phyloP scores from a whole-genome alignment of 1,140 invertebrate genomes.

The Halictus rubicundus region DNA sequence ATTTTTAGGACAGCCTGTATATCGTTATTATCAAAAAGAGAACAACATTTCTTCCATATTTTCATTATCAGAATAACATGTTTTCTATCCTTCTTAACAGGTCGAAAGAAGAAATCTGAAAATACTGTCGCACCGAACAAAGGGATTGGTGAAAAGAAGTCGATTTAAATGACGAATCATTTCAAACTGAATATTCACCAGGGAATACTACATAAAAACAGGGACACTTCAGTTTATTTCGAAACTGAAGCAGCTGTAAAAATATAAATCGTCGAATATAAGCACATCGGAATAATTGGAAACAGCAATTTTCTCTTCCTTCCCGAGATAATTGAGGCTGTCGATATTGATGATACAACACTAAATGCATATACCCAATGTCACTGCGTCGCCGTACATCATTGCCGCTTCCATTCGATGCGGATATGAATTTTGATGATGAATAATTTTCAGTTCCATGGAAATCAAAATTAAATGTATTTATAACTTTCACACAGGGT shows the following conservation, averaged over 20 bases:
- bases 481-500: background rate
- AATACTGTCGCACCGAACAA: no score
- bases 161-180: no score
- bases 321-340: slow-evolving; percentile 62
- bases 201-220: background rate
- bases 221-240: background rate
- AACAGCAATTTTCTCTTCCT: slow-evolving; percentile 62
- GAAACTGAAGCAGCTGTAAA: slow-evolving; percentile 7
- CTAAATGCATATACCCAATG: slow-evolving; percentile 58
- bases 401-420: slow-evolving; percentile 21
- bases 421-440: background rate
- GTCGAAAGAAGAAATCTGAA: no score
- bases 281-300: slow-evolving; percentile 33
- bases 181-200: background rate
- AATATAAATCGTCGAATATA: slow-evolving; percentile 37
- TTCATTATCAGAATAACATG: no score
- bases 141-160: no score
- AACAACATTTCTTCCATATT: no score
- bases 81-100: no score
- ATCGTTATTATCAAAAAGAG: no score
- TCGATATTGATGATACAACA: slow-evolving; percentile 58
- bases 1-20: no score
- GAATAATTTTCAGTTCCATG: background rate
- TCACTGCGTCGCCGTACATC: background rate
- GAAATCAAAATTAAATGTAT: background rate